Evolutionary conservation across 2,113 vertebrate species (phyloP).

Genomic region (Hyperopisus bebe): DNA sequence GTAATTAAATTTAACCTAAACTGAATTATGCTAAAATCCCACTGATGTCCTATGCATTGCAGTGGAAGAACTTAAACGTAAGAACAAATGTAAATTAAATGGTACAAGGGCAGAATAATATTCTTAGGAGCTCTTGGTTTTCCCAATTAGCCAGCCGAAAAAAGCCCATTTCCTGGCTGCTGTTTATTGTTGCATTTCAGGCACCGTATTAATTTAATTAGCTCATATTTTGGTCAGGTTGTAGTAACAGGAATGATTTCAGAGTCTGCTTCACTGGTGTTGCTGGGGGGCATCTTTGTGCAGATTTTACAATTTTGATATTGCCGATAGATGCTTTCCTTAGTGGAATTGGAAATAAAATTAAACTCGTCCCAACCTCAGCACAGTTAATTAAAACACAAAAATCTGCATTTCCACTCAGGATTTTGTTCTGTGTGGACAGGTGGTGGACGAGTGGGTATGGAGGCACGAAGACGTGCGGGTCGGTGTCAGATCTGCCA

Average conservation of each 20-base stretch:
- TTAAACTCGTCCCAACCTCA: neutral
- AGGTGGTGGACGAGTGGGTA: neutral
- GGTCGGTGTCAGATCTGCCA: conserved; percentile 34
- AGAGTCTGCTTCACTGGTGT: neutral
- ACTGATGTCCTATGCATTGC: neutral
- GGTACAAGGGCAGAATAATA: neutral
- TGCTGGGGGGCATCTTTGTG: neutral
- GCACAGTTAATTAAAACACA: neutral
- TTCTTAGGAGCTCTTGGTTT: neutral
- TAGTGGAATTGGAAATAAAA: neutral
- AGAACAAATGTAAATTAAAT: conserved; percentile 4
- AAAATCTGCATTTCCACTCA: neutral
- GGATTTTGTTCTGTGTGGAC: neutral
- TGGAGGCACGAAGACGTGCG: neutral
- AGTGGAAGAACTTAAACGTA: neutral
- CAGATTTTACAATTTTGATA: neutral
- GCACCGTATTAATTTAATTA: neutral
- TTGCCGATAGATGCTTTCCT: neutral
- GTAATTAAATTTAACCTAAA: neutral
- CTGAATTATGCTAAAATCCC: conserved; percentile 2
- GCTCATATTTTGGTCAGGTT: neutral
- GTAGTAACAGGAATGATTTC: neutral
- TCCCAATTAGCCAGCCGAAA: neutral
- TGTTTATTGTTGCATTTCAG: neutral
- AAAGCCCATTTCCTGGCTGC: neutral